A percentile compares a stretch with the other conserved stretches of the same genome.
Conservation (phyloP, 2,888 invertebrate genomes). For the Pheosia gnoma region DNA sequence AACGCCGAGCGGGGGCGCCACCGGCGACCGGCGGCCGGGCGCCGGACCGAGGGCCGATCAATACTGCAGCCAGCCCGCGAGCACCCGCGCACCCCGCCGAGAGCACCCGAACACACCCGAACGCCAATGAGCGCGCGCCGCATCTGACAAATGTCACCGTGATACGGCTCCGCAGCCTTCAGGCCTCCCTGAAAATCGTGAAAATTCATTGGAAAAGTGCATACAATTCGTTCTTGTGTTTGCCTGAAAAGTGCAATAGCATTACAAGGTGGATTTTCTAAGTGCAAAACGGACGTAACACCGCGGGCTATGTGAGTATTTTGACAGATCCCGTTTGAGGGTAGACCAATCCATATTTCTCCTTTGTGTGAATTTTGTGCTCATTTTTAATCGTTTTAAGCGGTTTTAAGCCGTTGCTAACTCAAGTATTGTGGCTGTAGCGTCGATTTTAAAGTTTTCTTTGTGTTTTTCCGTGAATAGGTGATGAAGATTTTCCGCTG, state of each 20-base stretch:
- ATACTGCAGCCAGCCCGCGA: constrained; percentile 52
- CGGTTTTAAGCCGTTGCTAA: background rate
- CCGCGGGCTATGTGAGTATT: constrained; percentile 68
- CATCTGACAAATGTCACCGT: constrained; percentile 80
- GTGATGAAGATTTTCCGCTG: constrained; percentile 6
- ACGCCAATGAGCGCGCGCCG: constrained; percentile 53
- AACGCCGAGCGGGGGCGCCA: constrained; percentile 74
- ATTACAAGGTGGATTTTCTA: constrained; percentile 46
- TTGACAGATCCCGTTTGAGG: constrained; percentile 42
- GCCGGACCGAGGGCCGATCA: constrained; percentile 66
- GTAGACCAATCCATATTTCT: constrained; percentile 40
- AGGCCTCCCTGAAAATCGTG: constrained; percentile 73
- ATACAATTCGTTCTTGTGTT: constrained; percentile 41
- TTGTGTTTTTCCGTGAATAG: constrained; percentile 9
- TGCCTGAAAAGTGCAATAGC: constrained; percentile 52
- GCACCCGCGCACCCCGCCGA: constrained; percentile 36
- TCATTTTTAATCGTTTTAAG: constrained; percentile 18
- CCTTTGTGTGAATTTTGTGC: constrained; percentile 14
- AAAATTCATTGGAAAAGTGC: constrained; percentile 58
- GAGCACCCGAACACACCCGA: constrained; percentile 44
- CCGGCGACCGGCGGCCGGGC: constrained; percentile 76
- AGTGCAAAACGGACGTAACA: constrained; percentile 40
- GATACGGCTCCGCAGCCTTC: constrained; percentile 73
- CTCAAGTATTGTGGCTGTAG: background rate
- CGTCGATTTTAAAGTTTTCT: background rate